Percentiles rank a stretch among this genome's conserved stretches.
Conservation (phyloP, 2,797 vertebrate genomes). For the Rhynchotus rufescens region DNA sequence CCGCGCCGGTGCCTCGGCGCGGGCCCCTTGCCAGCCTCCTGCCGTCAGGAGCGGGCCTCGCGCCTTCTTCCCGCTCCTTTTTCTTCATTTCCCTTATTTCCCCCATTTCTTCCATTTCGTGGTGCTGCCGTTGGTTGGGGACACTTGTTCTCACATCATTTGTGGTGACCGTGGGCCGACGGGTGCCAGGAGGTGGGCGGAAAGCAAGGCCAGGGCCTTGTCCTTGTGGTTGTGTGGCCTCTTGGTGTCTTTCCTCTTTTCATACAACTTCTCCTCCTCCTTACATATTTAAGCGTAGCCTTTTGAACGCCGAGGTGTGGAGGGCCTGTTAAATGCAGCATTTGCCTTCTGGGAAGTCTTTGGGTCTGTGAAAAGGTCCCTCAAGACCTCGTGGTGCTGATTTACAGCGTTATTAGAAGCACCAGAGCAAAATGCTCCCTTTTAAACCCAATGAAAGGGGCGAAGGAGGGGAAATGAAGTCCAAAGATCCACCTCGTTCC, state of each 20-base stretch:
- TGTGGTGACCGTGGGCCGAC: neutral
- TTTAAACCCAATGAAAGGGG: neutral
- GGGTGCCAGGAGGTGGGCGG: neutral
- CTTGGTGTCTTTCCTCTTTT: neutral
- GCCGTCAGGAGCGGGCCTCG: fast-evolving
- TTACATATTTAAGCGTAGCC: neutral
- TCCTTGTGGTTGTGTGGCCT: neutral
- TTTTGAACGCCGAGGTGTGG: neutral
- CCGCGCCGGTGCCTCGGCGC: neutral
- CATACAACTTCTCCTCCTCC: neutral
- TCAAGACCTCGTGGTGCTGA: neutral
- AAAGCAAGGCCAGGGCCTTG: neutral
- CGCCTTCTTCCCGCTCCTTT: neutral
- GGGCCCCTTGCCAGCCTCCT: neutral
- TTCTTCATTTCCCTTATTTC: neutral
- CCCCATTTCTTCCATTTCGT: neutral
- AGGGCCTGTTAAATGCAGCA: neutral
- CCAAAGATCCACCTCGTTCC: neutral
- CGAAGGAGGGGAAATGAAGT: neutral
- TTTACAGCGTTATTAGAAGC: neutral
- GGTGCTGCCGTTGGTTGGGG: neutral
- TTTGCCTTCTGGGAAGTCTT: neutral
- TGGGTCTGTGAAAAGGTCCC: neutral
- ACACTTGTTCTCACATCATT: neutral
- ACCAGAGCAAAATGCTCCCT: neutral